A percentile compares a stretch with the other conserved stretches of the same genome.
Evolutionary conservation across 2,113 vertebrate genomes (phyloP).

Genomic region (Daboia siamensis): DNA sequence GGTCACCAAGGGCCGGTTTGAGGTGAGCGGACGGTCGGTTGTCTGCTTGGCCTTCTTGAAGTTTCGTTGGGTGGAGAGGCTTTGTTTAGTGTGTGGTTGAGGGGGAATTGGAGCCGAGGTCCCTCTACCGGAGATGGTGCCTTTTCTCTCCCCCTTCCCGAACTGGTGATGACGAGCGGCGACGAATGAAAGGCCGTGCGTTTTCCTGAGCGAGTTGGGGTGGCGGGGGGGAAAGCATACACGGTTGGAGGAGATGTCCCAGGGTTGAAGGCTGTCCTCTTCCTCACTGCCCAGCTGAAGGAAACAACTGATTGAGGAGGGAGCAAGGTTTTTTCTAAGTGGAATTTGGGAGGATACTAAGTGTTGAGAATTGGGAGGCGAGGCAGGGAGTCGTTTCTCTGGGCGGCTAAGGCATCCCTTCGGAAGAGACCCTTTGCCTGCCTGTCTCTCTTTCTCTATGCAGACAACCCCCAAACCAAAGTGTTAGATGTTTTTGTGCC

Average conservation of each 20-base stretch:
- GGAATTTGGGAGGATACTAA: no score
- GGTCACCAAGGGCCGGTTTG: conserved; percentile 92
- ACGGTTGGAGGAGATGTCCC: not conserved
- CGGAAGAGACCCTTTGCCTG: not conserved
- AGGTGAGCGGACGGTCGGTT: conserved; percentile 72
- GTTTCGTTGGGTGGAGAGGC: not conserved
- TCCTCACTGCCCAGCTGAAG: not conserved
- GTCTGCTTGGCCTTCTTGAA: not conserved
- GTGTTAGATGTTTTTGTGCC: no score
- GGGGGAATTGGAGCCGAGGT: not conserved
- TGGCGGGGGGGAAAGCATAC: not conserved
- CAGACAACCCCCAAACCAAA: not conserved
- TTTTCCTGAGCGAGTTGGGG: not conserved
- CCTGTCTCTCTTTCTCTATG: no score
- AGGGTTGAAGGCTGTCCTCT: not conserved
- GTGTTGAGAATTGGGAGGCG: not conserved
- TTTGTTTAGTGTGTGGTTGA: not conserved
- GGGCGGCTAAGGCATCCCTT: no score
- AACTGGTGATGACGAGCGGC: not conserved
- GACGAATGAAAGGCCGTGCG: no score
- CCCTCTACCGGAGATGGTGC: not conserved
- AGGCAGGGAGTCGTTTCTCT: not conserved
- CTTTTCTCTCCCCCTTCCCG: not conserved
- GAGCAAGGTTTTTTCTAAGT: not conserved
- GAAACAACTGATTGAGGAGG: no score